Evolutionary conservation across 2,797 vertebrate genomes (phyloP).

Genomic region (Microctenopoma lineatum): DNA sequence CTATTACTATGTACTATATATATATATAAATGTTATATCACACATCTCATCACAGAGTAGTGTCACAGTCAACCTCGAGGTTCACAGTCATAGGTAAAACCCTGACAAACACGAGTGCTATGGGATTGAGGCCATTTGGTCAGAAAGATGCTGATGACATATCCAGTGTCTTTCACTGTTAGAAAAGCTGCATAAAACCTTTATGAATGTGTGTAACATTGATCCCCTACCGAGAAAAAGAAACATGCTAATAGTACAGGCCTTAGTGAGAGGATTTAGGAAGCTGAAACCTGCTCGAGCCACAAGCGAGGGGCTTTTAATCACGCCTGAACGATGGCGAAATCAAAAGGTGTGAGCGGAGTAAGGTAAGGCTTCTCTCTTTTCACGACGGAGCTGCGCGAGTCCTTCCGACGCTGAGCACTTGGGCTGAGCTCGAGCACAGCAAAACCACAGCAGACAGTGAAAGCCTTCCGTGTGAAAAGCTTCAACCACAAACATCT

Average conservation of each 20-base stretch:
- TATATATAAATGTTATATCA: not conserved
- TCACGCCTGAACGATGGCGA: slow-evolving; percentile 32
- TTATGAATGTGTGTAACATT: slow-evolving; percentile 62
- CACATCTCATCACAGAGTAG: not conserved
- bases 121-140: slow-evolving; percentile 36
- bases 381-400: slow-evolving; percentile 13
- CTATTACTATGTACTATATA: too few species aligned
- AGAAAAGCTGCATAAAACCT: slow-evolving; percentile 53
- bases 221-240: slow-evolving; percentile 58
- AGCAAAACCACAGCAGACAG: slow-evolving; percentile 3
- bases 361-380: slow-evolving; percentile 6
- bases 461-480: slow-evolving; percentile 20
- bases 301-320: slow-evolving; percentile 49
- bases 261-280: slow-evolving; percentile 64
- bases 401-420: slow-evolving; percentile 2
- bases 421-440: not conserved
- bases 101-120: slow-evolving; percentile 30
- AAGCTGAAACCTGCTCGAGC: slow-evolving; percentile 45
- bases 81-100: slow-evolving; percentile 25
- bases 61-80: not conserved
- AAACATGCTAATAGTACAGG: slow-evolving; percentile 55
- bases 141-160: slow-evolving; percentile 40
- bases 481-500: slow-evolving; percentile 28
- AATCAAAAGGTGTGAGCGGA: slow-evolving; percentile 47
- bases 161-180: slow-evolving; percentile 44